phyloP scores from a whole-genome alignment of 2,888 invertebrate species.

The Leucophenga montana region DNA sequence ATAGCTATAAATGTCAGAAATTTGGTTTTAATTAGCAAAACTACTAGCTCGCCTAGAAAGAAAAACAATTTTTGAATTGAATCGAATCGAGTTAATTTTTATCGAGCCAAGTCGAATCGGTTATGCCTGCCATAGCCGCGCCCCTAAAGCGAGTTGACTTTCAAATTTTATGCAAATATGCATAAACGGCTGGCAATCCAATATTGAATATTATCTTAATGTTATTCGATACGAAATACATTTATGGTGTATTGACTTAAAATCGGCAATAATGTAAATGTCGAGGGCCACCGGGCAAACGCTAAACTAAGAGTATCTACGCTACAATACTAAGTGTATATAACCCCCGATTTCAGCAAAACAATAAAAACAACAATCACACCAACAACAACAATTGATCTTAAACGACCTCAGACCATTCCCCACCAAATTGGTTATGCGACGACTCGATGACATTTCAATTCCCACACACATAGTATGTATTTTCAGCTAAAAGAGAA shows the following conservation, averaged over 20 bases:
- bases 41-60: neutral
- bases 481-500: neutral
- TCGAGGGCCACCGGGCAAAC: too few relatives aligned
- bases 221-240: constrained; percentile 3
- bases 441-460: constrained; percentile 31
- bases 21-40: neutral
- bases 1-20: neutral
- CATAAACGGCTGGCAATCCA: neutral
- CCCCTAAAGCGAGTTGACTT: constrained; percentile 11
- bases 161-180: constrained; percentile 19
- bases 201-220: constrained; percentile 11
- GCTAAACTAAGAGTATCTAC: too few relatives aligned
- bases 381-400: too few relatives aligned
- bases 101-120: neutral
- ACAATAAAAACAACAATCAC: too few relatives aligned
- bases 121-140: neutral
- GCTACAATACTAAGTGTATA: too few relatives aligned
- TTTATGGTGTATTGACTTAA: constrained; percentile 3
- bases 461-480: constrained; percentile 59
- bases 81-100: neutral
- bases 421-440: neutral
- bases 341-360: too few relatives aligned
- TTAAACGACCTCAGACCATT: too few relatives aligned
- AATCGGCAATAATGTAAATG: neutral
- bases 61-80: neutral